Base-by-base conservation (phyloP, 2,113 vertebrate species). In the Lethenteron camtschaticum region DNA sequence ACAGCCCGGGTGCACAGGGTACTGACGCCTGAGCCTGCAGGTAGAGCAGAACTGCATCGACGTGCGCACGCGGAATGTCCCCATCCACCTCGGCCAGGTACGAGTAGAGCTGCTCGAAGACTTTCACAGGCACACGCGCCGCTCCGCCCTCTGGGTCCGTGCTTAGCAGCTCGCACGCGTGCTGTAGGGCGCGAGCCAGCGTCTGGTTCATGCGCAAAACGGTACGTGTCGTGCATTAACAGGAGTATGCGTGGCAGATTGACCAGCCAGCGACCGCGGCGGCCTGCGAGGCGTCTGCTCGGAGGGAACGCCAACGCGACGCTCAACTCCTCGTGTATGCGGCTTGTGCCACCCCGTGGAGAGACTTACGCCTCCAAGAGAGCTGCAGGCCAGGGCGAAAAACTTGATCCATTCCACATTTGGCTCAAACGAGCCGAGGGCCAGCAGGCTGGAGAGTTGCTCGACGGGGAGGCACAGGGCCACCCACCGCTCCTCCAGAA, bases 141-240 rank as follows among this genome's bases (percentile, higher is more conserved):
- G 85, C 77, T 57, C 82, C 85, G 0, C 85, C 87, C 57, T 85
- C 83, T 2, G 84, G 83, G 56, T 92, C 86, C 0, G 73, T 56
- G 0, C 83, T 94, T 73, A 95, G 80, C 75, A 95, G 85, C 78
- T 92, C 83, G 0, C 89, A 94, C 16, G 84, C 80, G 12, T 81
- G 73, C 75, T 84, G 89, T 79, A 94, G 76, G 2, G 89, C 82
- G 1, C 77, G 79, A 68, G 74, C 72, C 11, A 96, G 74, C 1
- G 79, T 82, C 90, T 92, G 74, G 24, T 41, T 41, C 41, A 41
- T 41, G 41, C 41, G 41, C 41, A 41, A 41, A 41, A 41, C 41
- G 41, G 41, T 41, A 41, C 41, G 5, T 41, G 41, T 41, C 24
- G 24, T 41, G 41, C 41, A 41, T 41, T 41, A 41, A 41, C 41